Evolutionary conservation across 1,140 invertebrate species (phyloP).

Genomic region (Cherax destructor): DNA sequence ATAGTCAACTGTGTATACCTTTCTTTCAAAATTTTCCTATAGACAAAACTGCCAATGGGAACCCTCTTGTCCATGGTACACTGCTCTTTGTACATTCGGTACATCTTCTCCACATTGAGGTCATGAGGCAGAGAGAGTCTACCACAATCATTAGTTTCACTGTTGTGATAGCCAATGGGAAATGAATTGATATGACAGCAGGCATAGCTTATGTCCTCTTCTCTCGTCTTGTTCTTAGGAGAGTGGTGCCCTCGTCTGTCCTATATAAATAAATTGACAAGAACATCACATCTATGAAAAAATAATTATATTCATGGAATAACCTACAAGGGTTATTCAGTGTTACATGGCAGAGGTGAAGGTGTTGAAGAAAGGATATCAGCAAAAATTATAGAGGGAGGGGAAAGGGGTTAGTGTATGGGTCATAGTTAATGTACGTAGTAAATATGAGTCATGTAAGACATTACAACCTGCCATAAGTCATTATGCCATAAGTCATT

Average conservation of each 20-base stretch:
- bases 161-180: neutral
- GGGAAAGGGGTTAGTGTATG: no score
- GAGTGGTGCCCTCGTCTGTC: conserved; percentile 49
- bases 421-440: no score
- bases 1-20: conserved; percentile 10
- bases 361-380: no score
- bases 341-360: no score
- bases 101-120: conserved; percentile 51
- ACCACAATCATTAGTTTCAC: neutral
- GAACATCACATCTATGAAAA: no score
- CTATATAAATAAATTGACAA: neutral
- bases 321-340: no score
- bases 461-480: no score
- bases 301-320: no score
- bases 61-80: conserved; percentile 3
- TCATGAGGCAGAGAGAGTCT: conserved; percentile 17
- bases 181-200: conserved; percentile 35
- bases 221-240: conserved; percentile 41
- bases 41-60: conserved; percentile 53
- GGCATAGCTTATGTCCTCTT: conserved; percentile 40
- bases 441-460: no score
- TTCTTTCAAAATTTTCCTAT: conserved; percentile 59
- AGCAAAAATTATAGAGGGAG: no score
- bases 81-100: conserved; percentile 39
- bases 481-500: no score